These are phyloP conservation scores for Synergus itoensis DNA, from an alignment of 2,888 invertebrate species.

Conservation along the genomic window DNA sequence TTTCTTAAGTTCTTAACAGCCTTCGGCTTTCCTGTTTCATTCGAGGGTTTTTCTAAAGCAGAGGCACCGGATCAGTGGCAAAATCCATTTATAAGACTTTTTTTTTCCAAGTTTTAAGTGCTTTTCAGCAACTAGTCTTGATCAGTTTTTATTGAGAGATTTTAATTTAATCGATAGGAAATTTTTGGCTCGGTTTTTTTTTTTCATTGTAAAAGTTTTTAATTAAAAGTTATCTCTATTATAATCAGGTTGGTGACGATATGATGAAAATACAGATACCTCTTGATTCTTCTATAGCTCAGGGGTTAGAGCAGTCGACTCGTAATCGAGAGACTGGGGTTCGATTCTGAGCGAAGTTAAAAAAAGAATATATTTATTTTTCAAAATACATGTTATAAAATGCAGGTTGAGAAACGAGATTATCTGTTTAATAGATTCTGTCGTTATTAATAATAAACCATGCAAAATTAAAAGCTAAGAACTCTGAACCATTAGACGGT, in stretches of 20 bases:
- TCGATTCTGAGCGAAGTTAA: too few species aligned
- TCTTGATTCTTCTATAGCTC: too few species aligned
- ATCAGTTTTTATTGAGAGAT: too few species aligned
- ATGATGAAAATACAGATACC: too few species aligned
- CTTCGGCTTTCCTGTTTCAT: neutral
- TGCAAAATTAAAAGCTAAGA: conserved; percentile 68
- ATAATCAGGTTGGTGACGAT: too few species aligned
- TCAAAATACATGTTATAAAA: neutral
- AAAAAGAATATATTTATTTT: too few species aligned
- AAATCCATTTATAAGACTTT: neutral
- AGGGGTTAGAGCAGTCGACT: too few species aligned
- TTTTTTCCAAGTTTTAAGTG: neutral
- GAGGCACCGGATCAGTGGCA: neutral
- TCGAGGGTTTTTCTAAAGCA: neutral
- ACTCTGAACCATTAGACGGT: conserved; percentile 74
- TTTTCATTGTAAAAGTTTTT: too few species aligned
- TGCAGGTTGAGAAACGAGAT: conserved; percentile 26
- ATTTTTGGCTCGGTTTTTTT: too few species aligned
- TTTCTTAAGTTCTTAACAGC: conserved; percentile 15
- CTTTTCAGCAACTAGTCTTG: neutral
- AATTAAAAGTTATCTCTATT: too few species aligned
- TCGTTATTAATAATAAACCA: conserved; percentile 45
- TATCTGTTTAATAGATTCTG: conserved; percentile 44
- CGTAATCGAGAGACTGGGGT: too few species aligned
- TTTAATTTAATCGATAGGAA: too few species aligned